Conservation (phyloP, 2,113 vertebrate genomes). For the Semicossyphus pulcher region DNA sequence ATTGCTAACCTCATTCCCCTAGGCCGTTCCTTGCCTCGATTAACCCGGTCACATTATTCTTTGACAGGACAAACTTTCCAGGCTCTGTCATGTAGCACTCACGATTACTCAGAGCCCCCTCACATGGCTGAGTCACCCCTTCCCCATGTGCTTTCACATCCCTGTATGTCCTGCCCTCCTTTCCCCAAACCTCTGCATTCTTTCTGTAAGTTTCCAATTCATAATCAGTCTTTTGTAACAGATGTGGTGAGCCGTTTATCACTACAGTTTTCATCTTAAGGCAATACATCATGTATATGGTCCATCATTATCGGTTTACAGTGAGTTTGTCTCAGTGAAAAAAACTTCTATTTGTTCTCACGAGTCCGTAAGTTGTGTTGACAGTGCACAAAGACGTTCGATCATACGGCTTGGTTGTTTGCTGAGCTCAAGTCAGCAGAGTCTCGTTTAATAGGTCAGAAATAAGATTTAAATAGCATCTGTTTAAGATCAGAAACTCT, state of each 20-base stretch:
- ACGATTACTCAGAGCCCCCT: conserved; percentile 2
- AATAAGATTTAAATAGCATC: no score
- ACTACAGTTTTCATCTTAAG: no score
- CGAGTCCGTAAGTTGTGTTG: no score
- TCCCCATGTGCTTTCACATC: neutral
- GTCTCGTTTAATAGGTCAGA: no score
- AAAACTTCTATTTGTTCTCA: no score
- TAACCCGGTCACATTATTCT: neutral
- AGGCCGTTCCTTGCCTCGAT: neutral
- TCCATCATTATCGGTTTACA: no score
- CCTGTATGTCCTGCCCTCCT: neutral
- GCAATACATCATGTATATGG: no score
- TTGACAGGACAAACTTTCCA: neutral
- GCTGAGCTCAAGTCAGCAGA: no score
- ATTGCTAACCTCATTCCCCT: neutral
- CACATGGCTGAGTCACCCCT: conserved; percentile 6
- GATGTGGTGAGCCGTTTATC: neutral
- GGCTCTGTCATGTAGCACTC: neutral
- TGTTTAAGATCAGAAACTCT: no score
- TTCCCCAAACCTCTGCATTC: neutral
- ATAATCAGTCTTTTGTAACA: neutral
- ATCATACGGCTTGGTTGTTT: no score
- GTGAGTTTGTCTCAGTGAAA: no score
- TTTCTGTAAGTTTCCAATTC: neutral
- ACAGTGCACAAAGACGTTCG: no score